These are phyloP conservation scores for Acropternis orthonyx DNA, from an alignment of 2,797 vertebrate genomes.

Conservation along the genomic window DNA sequence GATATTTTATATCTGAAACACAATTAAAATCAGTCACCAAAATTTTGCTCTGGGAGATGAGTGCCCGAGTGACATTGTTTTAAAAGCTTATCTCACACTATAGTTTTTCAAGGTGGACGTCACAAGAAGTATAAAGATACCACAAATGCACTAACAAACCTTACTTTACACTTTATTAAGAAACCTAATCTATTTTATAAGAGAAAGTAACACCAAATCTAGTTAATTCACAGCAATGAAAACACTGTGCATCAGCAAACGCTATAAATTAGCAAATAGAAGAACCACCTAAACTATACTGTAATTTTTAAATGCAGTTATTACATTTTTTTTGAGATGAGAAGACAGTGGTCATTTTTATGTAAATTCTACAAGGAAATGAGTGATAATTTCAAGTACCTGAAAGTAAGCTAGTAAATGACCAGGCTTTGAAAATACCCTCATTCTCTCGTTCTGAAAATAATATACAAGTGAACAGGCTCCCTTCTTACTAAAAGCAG, in stretches of 20 bases:
- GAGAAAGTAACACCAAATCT: neutral
- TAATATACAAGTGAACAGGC: neutral
- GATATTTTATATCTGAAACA: neutral
- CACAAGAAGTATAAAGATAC: neutral
- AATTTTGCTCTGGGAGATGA: neutral
- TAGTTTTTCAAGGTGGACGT: neutral
- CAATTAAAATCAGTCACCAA: neutral
- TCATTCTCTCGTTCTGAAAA: neutral
- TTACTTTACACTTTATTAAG: neutral
- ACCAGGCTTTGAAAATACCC: neutral
- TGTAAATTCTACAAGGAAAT: neutral
- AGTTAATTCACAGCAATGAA: neutral
- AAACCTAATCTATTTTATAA: neutral
- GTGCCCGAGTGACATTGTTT: neutral
- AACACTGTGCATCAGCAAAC: neutral
- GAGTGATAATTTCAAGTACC: neutral
- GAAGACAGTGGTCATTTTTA: neutral
- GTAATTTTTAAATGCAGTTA: neutral
- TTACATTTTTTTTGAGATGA: neutral
- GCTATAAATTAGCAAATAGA: neutral
- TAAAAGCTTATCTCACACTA: neutral
- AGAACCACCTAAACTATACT: neutral
- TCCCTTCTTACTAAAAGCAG: neutral
- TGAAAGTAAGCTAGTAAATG: neutral
- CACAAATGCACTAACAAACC: neutral